A percentile compares a stretch with the other conserved stretches of the same genome.
phyloP scores from a whole-genome alignment of 2,888 invertebrate genomes.

The Scotopteryx bipunctaria region DNA sequence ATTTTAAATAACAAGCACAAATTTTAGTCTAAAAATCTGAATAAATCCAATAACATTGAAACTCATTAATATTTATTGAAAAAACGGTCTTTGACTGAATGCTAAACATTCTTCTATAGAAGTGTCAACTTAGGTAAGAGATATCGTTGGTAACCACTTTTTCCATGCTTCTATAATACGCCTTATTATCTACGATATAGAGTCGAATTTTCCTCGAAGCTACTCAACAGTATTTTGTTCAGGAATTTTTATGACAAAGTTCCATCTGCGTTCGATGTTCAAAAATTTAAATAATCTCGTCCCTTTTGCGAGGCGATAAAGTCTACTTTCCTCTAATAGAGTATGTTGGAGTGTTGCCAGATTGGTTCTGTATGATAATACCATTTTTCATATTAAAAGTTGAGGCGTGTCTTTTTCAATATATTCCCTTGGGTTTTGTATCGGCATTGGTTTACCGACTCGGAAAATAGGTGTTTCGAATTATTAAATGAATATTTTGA shows the following conservation, averaged over 20 bases:
- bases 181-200: conserved; percentile 1
- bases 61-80: conserved; percentile 63
- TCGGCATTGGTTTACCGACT: conserved; percentile 36
- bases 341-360: background rate
- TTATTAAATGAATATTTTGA: conserved; percentile 34
- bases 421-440: conserved; percentile 44
- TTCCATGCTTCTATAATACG: background rate
- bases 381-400: conserved; percentile 82
- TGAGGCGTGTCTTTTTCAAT: conserved; percentile 55
- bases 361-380: conserved; percentile 65
- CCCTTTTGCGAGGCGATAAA: background rate
- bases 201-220: conserved; percentile 14
- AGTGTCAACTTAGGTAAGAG: conserved; percentile 54
- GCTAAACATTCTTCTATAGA: conserved; percentile 51
- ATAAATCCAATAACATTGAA: conserved; percentile 41
- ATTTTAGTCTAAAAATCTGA: conserved; percentile 15
- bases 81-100: conserved; percentile 49
- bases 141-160: conserved; percentile 37
- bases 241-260: conserved; percentile 22
- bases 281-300: background rate
- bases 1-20: too few species aligned
- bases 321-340: background rate
- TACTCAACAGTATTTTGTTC: background rate
- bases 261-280: conserved; percentile 18
- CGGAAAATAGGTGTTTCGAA: conserved; percentile 39